Base-by-base conservation (phyloP, 2,888 invertebrate genomes). In the Acleris laterana region DNA sequence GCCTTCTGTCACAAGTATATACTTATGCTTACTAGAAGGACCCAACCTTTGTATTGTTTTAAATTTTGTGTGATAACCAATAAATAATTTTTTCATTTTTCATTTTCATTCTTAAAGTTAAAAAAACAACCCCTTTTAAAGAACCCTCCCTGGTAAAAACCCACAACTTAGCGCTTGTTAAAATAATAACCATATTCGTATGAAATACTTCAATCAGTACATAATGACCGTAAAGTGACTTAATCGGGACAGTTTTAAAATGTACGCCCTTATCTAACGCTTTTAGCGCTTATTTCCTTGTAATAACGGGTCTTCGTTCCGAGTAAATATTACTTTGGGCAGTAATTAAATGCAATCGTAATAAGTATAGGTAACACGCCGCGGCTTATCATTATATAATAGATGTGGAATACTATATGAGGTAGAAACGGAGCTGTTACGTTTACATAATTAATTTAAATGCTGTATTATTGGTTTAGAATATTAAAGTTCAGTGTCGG, bases 251-350 rank as follows among this genome's bases (percentile, higher is more conserved):
- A 44, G 22, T 38, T 65, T 57, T 57, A 48, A 52, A 38, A 66
- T 62, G 50, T 11, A 56, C 61, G 46, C 62, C 66, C 48, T 44
- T 5, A 57, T 46, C 44, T 66, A 57, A 57, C 62, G 25, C 66
- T 56, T 56, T 50, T 56, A 20, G n/a, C 60, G 55, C 58, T 55
- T 44, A 25, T 7, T 46, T 61, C 16, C 55, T 25, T 46, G 52
- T 66, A 66, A 66, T 66, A 56, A 9, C 48, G 0, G 66, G 20
- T 38, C 57, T 62, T 17, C 28, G 28, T 22, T 17, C 17, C 19
- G 32, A 52, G 66, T 62, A 66, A 62, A 66, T 62, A 66, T 51
- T 57, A 57, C 56, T 66, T 50, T 52, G 38, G 51, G 44, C 17
- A 20, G 32, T 49, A 57, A 50, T 62, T 51, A 28, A 17, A 66